A percentile compares a stretch with the other conserved stretches of the same genome.
phyloP scores from a whole-genome alignment of 64 coral and sea anemone genomes.

The Porites lutea region DNA sequence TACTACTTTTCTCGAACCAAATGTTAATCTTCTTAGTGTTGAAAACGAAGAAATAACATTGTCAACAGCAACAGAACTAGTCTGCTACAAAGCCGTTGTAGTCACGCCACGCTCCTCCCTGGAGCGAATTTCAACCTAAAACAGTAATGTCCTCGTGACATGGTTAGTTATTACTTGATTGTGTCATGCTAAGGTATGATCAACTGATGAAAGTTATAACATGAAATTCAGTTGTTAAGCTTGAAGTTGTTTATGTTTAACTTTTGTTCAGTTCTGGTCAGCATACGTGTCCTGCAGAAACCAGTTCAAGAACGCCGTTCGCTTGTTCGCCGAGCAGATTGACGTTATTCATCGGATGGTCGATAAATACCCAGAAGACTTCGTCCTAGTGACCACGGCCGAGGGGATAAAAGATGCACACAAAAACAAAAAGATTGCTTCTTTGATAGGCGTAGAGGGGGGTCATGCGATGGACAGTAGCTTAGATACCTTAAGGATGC shows the following conservation, averaged over 20 bases:
- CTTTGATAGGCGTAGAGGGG: slow-evolving; percentile 81
- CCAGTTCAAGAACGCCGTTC: slow-evolving; percentile 87
- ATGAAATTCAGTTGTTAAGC: too few relatives aligned
- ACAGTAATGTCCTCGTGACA: too few relatives aligned
- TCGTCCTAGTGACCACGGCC: slow-evolving; percentile 66
- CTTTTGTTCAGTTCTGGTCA: slow-evolving; percentile 78
- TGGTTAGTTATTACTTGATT: too few relatives aligned
- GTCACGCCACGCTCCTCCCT: not conserved
- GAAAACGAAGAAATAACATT: too few relatives aligned
- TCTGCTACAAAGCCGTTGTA: too few relatives aligned
- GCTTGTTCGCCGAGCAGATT: slow-evolving; percentile 73
- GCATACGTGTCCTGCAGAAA: slow-evolving; percentile 75
- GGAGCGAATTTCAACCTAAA: too few relatives aligned
- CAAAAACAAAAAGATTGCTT: slow-evolving; percentile 70
- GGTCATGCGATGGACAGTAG: slow-evolving; percentile 87
- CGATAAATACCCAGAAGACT: slow-evolving; percentile 66
- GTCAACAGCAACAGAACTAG: too few relatives aligned
- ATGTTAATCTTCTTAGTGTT: too few relatives aligned
- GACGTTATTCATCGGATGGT: slow-evolving; percentile 76
- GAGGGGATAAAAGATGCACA: slow-evolving; percentile 72
- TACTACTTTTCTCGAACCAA: too few relatives aligned
- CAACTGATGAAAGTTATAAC: too few relatives aligned
- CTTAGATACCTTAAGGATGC: slow-evolving; percentile 79
- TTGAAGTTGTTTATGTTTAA: too few relatives aligned
- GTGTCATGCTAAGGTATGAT: too few relatives aligned